Evolutionary conservation across 1,140 invertebrate genomes (phyloP).

Genomic region (Procambarus virginalis): DNA sequence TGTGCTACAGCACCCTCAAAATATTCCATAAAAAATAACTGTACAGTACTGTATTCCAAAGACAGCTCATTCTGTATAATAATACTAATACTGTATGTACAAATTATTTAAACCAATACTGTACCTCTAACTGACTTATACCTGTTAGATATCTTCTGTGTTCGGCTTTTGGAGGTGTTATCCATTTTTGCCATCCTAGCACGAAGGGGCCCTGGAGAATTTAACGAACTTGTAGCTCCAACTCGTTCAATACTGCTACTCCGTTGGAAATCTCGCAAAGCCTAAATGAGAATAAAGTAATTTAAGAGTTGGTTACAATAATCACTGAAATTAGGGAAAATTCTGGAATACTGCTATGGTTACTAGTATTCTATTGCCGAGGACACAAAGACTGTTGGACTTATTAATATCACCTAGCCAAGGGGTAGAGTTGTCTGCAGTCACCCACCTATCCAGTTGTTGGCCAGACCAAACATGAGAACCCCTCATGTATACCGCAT

Average conservation of each 20-base stretch:
- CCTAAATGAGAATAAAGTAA: constrained; percentile 13
- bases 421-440: no score
- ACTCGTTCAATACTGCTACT: constrained; percentile 67
- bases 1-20: no score
- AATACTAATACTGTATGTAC: no score
- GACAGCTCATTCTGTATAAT: no score
- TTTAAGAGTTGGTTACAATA: not conserved
- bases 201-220: constrained; percentile 50
- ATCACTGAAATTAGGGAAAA: not conserved
- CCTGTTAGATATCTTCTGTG: constrained; percentile 52
- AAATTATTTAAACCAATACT: no score
- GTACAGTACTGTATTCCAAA: no score
- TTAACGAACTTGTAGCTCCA: constrained; percentile 50
- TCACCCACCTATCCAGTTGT: no score
- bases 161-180: constrained; percentile 32
- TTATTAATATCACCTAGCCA: no score
- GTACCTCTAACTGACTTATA: not conserved
- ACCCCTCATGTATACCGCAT: no score
- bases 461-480: no score
- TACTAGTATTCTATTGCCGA: not conserved
- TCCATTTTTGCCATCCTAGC: constrained; percentile 52
- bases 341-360: not conserved
- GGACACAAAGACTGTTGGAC: no score
- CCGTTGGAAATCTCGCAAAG: constrained; percentile 59
- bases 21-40: no score